Evolutionary conservation across 2,797 vertebrate genomes (phyloP).

Genomic region (Lycodopsis pacificus): DNA sequence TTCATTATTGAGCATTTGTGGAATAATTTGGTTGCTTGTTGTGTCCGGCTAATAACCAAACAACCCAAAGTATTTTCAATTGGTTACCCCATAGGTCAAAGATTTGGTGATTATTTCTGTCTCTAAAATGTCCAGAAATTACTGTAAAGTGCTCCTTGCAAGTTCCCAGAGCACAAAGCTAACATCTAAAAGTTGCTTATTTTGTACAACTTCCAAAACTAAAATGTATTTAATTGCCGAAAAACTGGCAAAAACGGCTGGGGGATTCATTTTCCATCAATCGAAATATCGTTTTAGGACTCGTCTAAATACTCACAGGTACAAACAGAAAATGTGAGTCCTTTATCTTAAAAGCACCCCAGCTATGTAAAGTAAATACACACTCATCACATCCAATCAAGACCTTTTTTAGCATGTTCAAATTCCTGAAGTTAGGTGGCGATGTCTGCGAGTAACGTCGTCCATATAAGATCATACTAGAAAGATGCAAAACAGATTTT

Average conservation of each 20-base stretch:
- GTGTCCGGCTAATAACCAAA: not conserved
- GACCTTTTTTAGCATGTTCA: not conserved
- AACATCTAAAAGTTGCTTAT: not conserved
- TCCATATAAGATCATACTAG: not conserved
- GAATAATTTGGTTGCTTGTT: not conserved
- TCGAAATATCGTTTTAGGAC: not conserved
- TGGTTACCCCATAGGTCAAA: not conserved
- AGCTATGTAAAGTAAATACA: not conserved
- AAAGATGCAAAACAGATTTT: slow-evolving; percentile 12
- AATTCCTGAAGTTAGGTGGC: no score
- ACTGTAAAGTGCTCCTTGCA: not conserved
- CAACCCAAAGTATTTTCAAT: not conserved
- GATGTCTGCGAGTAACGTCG: not conserved
- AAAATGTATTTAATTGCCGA: not conserved
- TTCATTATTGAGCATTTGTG: not conserved
- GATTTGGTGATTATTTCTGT: not conserved
- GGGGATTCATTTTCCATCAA: not conserved
- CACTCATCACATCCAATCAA: not conserved
- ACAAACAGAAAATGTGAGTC: not conserved
- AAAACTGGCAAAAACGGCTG: not conserved
- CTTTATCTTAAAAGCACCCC: not conserved
- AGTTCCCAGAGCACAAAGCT: not conserved
- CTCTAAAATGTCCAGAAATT: not conserved
- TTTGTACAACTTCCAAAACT: not conserved
- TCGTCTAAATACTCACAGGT: not conserved